These are phyloP conservation scores for Drosophila differens DNA, from an alignment of 2,888 invertebrate species.

Conservation along the genomic window DNA sequence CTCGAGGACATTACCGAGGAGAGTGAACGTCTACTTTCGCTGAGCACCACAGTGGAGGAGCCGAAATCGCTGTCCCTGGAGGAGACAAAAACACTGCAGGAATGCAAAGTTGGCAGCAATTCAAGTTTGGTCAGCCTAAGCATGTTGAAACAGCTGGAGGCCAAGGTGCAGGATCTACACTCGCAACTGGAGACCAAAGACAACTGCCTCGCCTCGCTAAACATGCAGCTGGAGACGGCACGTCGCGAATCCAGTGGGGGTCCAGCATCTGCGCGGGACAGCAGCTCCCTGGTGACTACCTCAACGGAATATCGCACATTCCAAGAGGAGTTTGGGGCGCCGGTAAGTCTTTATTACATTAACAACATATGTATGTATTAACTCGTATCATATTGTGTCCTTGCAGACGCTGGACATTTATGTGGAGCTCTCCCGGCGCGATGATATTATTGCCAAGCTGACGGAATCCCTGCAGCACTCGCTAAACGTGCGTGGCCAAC, in stretches of 20 bases:
- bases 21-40: conserved; percentile 80
- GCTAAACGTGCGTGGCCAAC: conserved; percentile 87
- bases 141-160: conserved; percentile 82
- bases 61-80: conserved; percentile 74
- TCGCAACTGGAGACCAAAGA: conserved; percentile 83
- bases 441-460: conserved; percentile 90
- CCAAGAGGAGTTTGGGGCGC: conserved; percentile 89
- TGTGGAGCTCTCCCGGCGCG: conserved; percentile 89
- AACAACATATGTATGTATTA: not conserved
- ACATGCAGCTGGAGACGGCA: conserved; percentile 79
- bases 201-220: conserved; percentile 81
- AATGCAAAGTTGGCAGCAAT: conserved; percentile 42
- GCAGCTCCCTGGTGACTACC: conserved; percentile 83
- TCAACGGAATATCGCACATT: conserved; percentile 90
- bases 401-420: conserved; percentile 91
- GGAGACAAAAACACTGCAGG: conserved; percentile 65
- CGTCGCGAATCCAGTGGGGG: conserved; percentile 74
- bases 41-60: conserved; percentile 80
- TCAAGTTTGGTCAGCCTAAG: conserved; percentile 78
- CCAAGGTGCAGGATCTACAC: conserved; percentile 82
- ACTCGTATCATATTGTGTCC: not conserved
- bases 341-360: conserved; percentile 86
- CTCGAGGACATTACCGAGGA: conserved; percentile 85
- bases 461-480: conserved; percentile 90
- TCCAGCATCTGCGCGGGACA: conserved; percentile 83